Percentiles rank a stretch among this genome's conserved stretches.
phyloP scores from a whole-genome alignment of 64 coral and sea anemone species.

The Dendronephthya gigantea region DNA sequence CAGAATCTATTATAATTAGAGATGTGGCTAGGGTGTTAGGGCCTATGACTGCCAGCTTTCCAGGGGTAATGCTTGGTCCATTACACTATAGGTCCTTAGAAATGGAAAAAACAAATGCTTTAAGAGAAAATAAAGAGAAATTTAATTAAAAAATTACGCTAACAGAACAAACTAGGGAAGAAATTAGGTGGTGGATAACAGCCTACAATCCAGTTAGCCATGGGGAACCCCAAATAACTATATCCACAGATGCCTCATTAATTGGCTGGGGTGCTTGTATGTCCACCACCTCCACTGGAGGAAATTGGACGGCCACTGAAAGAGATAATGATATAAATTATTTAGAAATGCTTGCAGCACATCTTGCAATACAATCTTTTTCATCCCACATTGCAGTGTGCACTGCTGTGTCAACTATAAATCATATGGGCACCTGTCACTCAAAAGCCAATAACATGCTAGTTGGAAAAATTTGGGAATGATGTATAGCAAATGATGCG shows the following conservation, averaged over 20 bases:
- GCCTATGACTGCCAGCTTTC: not conserved
- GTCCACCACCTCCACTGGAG: not conserved
- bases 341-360: not conserved
- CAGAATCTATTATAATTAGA: not conserved
- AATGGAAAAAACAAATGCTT: not conserved
- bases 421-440: constrained; percentile 20
- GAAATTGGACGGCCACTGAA: not conserved
- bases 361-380: not conserved
- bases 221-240: not conserved
- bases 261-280: not conserved
- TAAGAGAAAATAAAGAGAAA: not conserved
- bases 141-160: not conserved
- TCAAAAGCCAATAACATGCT: not conserved
- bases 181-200: not conserved
- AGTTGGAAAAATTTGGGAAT: not conserved
- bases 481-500: not conserved
- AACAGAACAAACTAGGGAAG: not conserved
- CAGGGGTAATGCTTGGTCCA: not conserved
- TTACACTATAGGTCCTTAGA: not conserved
- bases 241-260: not conserved
- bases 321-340: not conserved
- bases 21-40: not conserved
- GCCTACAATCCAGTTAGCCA: not conserved
- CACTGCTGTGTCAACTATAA: not conserved
- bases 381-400: not conserved